A percentile compares a stretch with the other conserved stretches of the same genome.
phyloP scores from a whole-genome alignment of 2,113 vertebrate genomes.

The Alethe diademata region DNA sequence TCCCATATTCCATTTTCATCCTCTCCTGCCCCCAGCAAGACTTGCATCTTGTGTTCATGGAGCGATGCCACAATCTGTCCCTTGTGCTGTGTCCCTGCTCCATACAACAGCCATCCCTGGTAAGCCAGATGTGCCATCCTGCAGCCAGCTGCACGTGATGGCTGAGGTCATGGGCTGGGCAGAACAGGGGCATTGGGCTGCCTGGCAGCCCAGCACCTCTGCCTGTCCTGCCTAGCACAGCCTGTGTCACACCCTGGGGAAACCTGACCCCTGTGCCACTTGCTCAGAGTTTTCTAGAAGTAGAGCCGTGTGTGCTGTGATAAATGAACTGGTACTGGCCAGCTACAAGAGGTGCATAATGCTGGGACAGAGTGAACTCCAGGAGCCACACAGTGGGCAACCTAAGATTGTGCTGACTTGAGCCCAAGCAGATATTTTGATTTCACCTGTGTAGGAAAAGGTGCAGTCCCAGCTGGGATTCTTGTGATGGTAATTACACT shows the following conservation, averaged over 20 bases:
- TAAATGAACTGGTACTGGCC: background rate
- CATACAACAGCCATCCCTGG: accelerated
- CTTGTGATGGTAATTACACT: background rate
- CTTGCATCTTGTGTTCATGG: background rate
- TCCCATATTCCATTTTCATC: background rate
- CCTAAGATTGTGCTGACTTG: background rate
- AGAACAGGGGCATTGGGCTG: background rate
- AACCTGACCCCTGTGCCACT: background rate
- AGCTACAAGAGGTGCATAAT: background rate
- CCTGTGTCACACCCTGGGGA: background rate
- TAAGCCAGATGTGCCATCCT: background rate
- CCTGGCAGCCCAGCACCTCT: background rate
- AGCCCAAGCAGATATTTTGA: background rate
- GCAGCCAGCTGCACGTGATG: background rate
- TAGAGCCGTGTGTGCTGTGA: background rate
- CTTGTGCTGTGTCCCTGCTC: background rate
- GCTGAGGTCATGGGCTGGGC: background rate
- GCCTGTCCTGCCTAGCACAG: background rate
- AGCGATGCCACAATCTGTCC: background rate
- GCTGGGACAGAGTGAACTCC: background rate
- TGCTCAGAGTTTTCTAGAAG: background rate
- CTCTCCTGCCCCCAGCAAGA: background rate
- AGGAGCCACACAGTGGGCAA: background rate
- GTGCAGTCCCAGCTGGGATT: background rate
- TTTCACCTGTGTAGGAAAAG: background rate